A percentile compares a stretch with the other conserved stretches of the same genome.
These are phyloP conservation scores for Galerucella nymphaeae DNA, from an alignment of 2,888 invertebrate genomes.

Conservation along the genomic window DNA sequence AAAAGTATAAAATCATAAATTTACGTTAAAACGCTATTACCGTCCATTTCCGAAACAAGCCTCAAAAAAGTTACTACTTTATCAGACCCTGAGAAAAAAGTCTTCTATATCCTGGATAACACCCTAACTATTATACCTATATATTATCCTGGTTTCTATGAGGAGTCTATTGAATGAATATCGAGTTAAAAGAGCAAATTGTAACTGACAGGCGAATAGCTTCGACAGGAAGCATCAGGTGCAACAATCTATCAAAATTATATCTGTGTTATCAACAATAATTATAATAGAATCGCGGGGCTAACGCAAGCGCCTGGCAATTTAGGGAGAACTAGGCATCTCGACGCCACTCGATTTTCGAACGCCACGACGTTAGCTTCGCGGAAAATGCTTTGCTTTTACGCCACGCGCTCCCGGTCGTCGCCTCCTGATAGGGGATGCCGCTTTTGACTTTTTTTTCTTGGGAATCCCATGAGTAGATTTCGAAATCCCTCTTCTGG, in stretches of 20 bases:
- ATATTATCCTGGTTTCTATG: slow-evolving; percentile 8
- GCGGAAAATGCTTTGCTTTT: slow-evolving; percentile 55
- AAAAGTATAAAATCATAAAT: no score
- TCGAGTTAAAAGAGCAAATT: slow-evolving; percentile 36
- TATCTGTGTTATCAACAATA: slow-evolving; percentile 59
- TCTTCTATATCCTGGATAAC: background rate
- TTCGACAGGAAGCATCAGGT: slow-evolving; percentile 39
- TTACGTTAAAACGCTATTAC: no score
- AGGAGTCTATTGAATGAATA: slow-evolving; percentile 24
- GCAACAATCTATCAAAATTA: slow-evolving; percentile 50
- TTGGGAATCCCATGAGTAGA: background rate
- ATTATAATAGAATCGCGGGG: slow-evolving; percentile 60
- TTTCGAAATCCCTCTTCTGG: slow-evolving; percentile 11
- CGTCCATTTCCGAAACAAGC: no score
- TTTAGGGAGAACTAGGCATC: slow-evolving; percentile 56
- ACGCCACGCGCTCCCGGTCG: slow-evolving; percentile 52
- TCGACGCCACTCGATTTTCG: slow-evolving; percentile 58
- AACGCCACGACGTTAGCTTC: slow-evolving; percentile 52
- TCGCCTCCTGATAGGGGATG: slow-evolving; percentile 54
- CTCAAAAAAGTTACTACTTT: no score
- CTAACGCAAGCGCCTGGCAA: slow-evolving; percentile 58
- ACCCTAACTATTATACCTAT: slow-evolving; percentile 23
- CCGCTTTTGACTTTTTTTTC: slow-evolving; percentile 14
- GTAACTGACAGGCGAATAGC: slow-evolving; percentile 33
- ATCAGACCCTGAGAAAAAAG: no score